A percentile compares a stretch with the other conserved stretches of the same genome.
Evolutionary conservation across 2,797 vertebrate species (phyloP).

Genomic region (Microtus agrestis): DNA sequence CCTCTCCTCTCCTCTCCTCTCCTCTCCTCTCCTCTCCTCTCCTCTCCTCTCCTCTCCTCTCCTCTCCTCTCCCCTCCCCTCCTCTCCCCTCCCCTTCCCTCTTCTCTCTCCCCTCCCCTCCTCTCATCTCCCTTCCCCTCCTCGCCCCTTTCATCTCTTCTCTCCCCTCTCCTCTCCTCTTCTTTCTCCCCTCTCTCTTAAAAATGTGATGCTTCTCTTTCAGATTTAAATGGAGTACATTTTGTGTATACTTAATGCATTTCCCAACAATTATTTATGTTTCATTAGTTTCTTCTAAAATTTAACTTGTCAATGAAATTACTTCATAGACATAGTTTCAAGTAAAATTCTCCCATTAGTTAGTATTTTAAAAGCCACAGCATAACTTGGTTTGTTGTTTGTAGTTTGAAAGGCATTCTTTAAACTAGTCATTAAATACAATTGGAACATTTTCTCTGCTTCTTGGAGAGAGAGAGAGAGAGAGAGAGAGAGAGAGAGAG

Average conservation of each 20-base stretch:
- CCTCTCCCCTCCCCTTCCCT: background rate
- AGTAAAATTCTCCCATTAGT: conserved; percentile 33
- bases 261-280: background rate
- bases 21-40: background rate
- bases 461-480: background rate
- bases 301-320: conserved; percentile 14
- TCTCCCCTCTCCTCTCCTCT: background rate
- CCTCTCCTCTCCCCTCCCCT: background rate
- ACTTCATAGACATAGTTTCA: background rate
- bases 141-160: rapidly evolving
- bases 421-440: conserved; percentile 46
- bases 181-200: rapidly evolving
- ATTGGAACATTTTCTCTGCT: background rate
- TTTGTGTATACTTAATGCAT: background rate
- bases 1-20: background rate
- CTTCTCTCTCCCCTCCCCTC: background rate
- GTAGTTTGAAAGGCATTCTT: conserved; percentile 45
- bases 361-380: conserved; percentile 23
- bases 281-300: conserved; percentile 44
- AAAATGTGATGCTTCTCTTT: conserved; percentile 55
- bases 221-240: conserved; percentile 4
- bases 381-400: background rate
- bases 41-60: rapidly evolving
- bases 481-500: too few species aligned
- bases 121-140: background rate